These are phyloP conservation scores for Epizoanthus scotinus DNA, from an alignment of 92 coral and sea anemone genomes.

Conservation along the genomic window DNA sequence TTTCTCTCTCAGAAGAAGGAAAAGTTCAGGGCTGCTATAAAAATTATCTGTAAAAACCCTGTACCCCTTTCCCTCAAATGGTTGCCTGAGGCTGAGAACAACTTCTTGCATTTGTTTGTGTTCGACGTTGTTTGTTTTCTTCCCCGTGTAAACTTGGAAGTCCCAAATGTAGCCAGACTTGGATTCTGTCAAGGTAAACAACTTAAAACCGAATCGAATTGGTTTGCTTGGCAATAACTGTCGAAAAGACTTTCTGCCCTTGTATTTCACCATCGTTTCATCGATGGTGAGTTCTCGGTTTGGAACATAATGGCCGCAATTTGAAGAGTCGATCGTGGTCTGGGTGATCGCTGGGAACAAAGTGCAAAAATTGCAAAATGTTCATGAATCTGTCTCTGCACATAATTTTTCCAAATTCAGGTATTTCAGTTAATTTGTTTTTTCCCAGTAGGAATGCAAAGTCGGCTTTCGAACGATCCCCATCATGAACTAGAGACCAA, in stretches of 20 bases:
- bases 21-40: conserved; percentile 39
- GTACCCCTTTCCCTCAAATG: conserved; percentile 46
- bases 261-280: conserved; percentile 51
- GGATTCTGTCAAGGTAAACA: conserved; percentile 42
- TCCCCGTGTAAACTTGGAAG: conserved; percentile 41
- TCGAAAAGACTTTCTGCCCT: conserved; percentile 36
- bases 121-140: conserved; percentile 18
- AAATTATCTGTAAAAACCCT: conserved; percentile 46
- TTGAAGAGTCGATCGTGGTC: conserved; percentile 57
- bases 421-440: conserved; percentile 39
- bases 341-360: conserved; percentile 46
- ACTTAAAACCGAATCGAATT: conserved; percentile 45
- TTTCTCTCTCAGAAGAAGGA: conserved; percentile 22
- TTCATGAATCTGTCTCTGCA: conserved; percentile 43
- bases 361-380: conserved; percentile 51
- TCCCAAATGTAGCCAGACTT: conserved; percentile 33
- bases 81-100: conserved; percentile 23
- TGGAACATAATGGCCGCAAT: conserved; percentile 37
- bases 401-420: conserved; percentile 48
- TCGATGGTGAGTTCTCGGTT: conserved; percentile 38
- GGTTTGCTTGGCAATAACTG: conserved; percentile 48
- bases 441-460: conserved; percentile 46
- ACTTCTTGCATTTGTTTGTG: conserved; percentile 12
- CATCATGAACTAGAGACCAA: conserved; percentile 50
- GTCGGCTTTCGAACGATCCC: conserved; percentile 45